phyloP scores from a whole-genome alignment of 2,888 invertebrate genomes.

The Coecobrya sp. region DNA sequence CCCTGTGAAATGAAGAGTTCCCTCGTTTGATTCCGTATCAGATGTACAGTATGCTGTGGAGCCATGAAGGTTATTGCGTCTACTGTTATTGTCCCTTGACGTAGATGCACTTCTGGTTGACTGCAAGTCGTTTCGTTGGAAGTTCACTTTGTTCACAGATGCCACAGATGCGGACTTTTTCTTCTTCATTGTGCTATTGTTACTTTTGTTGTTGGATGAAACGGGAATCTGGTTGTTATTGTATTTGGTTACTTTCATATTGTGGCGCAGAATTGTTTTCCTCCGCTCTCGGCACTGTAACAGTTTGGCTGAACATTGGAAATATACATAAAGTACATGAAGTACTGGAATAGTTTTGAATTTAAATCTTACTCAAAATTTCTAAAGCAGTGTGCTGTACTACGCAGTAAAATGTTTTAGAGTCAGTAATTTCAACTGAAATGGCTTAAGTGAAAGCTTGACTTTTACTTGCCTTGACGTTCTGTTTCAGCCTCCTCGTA shows the following conservation, averaged over 20 bases:
- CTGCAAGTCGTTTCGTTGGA: constrained; percentile 75
- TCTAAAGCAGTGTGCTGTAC: no score
- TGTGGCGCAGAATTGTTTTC: constrained; percentile 58
- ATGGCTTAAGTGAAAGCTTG: neutral
- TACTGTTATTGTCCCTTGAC: constrained; percentile 65
- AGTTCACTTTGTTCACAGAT: constrained; percentile 74
- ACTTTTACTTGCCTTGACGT: constrained; percentile 86
- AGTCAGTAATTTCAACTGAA: neutral
- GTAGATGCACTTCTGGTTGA: constrained; percentile 65
- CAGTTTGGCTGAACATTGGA: constrained; percentile 84
- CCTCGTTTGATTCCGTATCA: constrained; percentile 84
- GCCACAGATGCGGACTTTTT: constrained; percentile 77
- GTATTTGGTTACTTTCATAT: constrained; percentile 29
- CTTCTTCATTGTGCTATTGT: constrained; percentile 55
- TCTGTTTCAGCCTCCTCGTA: constrained; percentile 87
- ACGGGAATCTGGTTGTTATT: neutral
- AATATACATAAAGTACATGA: constrained; percentile 42
- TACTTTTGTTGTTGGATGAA: constrained; percentile 54
- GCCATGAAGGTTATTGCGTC: constrained; percentile 16
- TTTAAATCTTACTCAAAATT: no score
- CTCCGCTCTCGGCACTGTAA: constrained; percentile 86
- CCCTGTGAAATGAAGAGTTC: constrained; percentile 59
- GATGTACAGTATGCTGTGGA: constrained; percentile 68
- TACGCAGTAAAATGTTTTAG: no score
- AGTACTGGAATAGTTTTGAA: neutral